Evolutionary conservation across 2,113 vertebrate genomes (phyloP), one percentile per base, ranked within the genome.

Genomic region (Panthera uncia): DNA sequence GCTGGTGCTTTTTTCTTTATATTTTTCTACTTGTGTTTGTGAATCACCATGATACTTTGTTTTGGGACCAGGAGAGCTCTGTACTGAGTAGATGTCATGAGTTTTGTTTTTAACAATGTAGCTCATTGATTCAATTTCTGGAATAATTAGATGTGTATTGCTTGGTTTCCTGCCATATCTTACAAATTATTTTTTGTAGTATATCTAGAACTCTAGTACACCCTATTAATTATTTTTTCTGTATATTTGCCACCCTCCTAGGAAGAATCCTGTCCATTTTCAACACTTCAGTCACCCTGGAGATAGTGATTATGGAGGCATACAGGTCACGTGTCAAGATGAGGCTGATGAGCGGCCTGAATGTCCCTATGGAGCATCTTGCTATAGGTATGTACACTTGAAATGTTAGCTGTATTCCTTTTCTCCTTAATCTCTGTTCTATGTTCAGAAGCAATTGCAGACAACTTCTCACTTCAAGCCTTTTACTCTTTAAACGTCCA

Each of bases 201-300:
- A 0, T 91, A 4, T 97, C 52, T 82, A 57, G 38, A 85, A 94
- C 55, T 27, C 65, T 68, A 63, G 6, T 7, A 55, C 61, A n/a
- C 50, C n/a, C 69, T 85, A 1, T 48, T 48, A 41, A 21, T 93
- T 76, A 23, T 87, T 91, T 66, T 83, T 96, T 73, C 48, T 97
- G 1, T 27, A 0, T 91, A 1, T 98, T 97, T 98, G 1, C 98
- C 5, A 71, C 55, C 78, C 86, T 98, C 76, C 36, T 96, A 99
- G 99, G 97, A 99, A 98, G 98, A 99, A 99, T 98, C 99, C 99
- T 25, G 0, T 98, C 85, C 99, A 99, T 95, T 99, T 99, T 95
- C 98, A 99, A 96, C 98, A 99, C 83, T 99, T 99, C 91, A 99
- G 99, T 97, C 99, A 99, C 79, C 99, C 99, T 66, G 92, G 95